phyloP scores from a whole-genome alignment of 2,113 vertebrate genomes.

The Brachionichthys hirsutus region DNA sequence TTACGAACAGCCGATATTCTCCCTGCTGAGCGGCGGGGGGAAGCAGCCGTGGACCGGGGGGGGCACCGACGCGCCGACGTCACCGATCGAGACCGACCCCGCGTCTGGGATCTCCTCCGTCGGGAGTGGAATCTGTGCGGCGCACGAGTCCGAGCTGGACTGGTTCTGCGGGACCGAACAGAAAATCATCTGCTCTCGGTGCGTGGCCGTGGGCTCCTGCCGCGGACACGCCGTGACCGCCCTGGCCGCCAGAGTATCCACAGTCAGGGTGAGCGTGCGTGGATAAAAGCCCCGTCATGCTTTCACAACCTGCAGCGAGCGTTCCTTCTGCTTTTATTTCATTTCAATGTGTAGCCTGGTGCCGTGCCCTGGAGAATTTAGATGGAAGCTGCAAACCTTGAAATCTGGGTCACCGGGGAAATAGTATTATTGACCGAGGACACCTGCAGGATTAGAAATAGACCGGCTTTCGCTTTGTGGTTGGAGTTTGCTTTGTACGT shows the following conservation, averaged over 20 bases:
- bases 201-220: conserved; percentile 76
- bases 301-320: too few relatives aligned
- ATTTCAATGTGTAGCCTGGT: too few relatives aligned
- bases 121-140: conserved; percentile 64
- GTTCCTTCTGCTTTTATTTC: background rate
- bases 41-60: conserved; percentile 5
- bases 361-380: too few relatives aligned
- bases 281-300: too few relatives aligned
- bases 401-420: too few relatives aligned
- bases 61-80: background rate
- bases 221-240: conserved; percentile 76
- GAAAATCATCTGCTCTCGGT: conserved; percentile 79
- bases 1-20: conserved; percentile 52
- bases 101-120: conserved; percentile 62
- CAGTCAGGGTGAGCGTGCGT: conserved; percentile 79
- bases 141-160: conserved; percentile 73
- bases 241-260: conserved; percentile 74
- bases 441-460: background rate
- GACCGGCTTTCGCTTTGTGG: conserved; percentile 22
- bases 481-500: too few relatives aligned
- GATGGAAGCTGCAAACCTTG: too few relatives aligned
- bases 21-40: conserved; percentile 22
- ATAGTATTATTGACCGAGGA: background rate
- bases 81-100: conserved; percentile 26
- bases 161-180: conserved; percentile 82